Conservation (phyloP, 2,113 vertebrate genomes). For the Entomyzon cyanotis region DNA sequence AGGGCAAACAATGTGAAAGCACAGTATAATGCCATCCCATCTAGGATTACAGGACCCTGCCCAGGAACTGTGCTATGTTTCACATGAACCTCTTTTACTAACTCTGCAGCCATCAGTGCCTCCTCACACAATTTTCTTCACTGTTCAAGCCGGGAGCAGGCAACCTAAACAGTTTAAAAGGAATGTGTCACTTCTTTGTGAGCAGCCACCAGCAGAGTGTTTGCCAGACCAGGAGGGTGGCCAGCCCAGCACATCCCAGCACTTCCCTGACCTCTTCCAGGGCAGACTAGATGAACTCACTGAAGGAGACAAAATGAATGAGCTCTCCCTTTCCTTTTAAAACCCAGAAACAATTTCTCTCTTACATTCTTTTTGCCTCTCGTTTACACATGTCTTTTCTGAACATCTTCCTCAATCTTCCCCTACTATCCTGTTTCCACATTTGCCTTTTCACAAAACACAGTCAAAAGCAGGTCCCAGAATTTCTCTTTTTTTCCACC, state of each 20-base stretch:
- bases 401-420: neutral
- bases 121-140: neutral
- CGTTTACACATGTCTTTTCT: neutral
- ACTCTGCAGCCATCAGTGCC: neutral
- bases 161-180: neutral
- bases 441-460: neutral
- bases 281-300: neutral
- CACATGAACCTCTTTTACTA: neutral
- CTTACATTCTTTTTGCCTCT: neutral
- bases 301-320: neutral
- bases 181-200: constrained; percentile 35
- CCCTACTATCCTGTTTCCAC: neutral
- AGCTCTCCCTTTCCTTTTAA: neutral
- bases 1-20: constrained; percentile 6
- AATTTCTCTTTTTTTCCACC: neutral
- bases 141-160: neutral
- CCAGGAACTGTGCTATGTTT: neutral
- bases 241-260: neutral
- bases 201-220: neutral
- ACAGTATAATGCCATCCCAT: neutral
- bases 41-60: constrained; percentile 5
- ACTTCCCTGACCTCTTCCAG: neutral
- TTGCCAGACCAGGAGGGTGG: neutral
- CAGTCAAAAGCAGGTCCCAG: neutral
- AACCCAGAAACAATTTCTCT: neutral